These are phyloP conservation scores for Betta splendens DNA, from an alignment of 2,797 vertebrate species.

Conservation along the genomic window DNA sequence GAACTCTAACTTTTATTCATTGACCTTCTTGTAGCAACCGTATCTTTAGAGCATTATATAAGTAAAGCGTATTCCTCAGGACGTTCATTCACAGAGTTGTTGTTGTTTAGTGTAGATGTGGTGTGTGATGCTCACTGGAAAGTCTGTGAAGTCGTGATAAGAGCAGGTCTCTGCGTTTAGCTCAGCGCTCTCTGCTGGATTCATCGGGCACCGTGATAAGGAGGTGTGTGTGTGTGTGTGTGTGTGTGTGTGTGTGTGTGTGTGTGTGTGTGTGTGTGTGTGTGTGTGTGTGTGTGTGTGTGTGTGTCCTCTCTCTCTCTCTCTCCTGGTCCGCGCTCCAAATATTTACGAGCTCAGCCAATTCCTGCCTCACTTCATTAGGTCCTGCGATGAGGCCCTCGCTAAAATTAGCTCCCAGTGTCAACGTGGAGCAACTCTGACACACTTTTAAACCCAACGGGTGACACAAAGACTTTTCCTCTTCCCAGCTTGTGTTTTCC, in stretches of 20 bases:
- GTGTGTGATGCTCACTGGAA: slow-evolving; percentile 50
- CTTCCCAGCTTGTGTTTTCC: slow-evolving; percentile 60
- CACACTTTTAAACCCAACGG: slow-evolving; percentile 15
- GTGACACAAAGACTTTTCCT: slow-evolving; percentile 43
- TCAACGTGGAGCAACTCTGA: slow-evolving; percentile 54
- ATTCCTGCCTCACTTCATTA: slow-evolving; percentile 82
- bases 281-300: slow-evolving; percentile 27
- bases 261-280: slow-evolving; percentile 23
- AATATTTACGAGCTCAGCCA: slow-evolving; percentile 80
- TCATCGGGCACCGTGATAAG: slow-evolving; percentile 62
- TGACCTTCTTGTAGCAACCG: slow-evolving; percentile 16
- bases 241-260: slow-evolving; percentile 23
- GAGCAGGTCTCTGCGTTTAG: slow-evolving; percentile 47
- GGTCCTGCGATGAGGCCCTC: slow-evolving; percentile 73
- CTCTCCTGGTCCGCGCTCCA: slow-evolving; percentile 52
- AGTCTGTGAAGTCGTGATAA: slow-evolving; percentile 61
- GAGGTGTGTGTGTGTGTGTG: slow-evolving; percentile 41
- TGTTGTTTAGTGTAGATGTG: slow-evolving; percentile 41
- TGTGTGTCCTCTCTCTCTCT: too few species aligned
- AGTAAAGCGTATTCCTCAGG: slow-evolving; percentile 17
- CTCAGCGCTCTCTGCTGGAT: slow-evolving; percentile 53
- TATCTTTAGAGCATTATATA: slow-evolving; percentile 17
- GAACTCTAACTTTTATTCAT: slow-evolving; percentile 14
- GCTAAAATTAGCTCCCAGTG: slow-evolving; percentile 81
- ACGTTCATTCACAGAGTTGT: slow-evolving; percentile 49